Conservation (phyloP, 2,888 invertebrate species). For the Amiota minor region DNA sequence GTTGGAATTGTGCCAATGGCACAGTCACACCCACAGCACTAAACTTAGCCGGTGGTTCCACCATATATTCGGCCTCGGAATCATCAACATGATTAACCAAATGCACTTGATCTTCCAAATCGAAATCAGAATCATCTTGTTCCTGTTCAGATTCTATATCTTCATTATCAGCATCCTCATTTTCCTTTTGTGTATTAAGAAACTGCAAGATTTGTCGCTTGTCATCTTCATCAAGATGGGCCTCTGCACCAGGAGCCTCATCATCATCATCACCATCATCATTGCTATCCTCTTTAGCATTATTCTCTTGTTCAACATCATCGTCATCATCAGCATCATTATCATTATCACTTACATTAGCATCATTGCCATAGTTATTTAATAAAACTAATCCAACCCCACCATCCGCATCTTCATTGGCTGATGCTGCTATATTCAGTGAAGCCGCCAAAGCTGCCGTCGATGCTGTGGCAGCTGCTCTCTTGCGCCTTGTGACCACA, state of each 20-base stretch:
- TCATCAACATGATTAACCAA: background rate
- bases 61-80: slow-evolving; percentile 31
- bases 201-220: background rate
- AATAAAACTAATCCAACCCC: slow-evolving; percentile 24
- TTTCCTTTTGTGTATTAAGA: background rate
- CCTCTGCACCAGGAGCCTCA: background rate
- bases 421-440: slow-evolving; percentile 27
- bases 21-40: slow-evolving; percentile 34
- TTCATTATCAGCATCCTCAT: background rate
- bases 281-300: slow-evolving; percentile 30
- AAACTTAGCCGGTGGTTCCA: slow-evolving; percentile 20
- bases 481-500: slow-evolving; percentile 63
- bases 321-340: slow-evolving; percentile 29
- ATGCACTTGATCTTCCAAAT: background rate
- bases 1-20: slow-evolving; percentile 35
- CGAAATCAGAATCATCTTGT: background rate
- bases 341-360: background rate
- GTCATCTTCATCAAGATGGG: slow-evolving; percentile 33
- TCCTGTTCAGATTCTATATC: background rate
- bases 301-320: slow-evolving; percentile 24
- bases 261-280: slow-evolving; percentile 31
- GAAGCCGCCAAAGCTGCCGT: slow-evolving; percentile 15
- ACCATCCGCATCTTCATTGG: slow-evolving; percentile 25
- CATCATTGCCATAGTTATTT: slow-evolving; percentile 18
- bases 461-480: slow-evolving; percentile 32